Evolutionary conservation across 1,140 invertebrate species (phyloP).

Genomic region (Colletes gigas): DNA sequence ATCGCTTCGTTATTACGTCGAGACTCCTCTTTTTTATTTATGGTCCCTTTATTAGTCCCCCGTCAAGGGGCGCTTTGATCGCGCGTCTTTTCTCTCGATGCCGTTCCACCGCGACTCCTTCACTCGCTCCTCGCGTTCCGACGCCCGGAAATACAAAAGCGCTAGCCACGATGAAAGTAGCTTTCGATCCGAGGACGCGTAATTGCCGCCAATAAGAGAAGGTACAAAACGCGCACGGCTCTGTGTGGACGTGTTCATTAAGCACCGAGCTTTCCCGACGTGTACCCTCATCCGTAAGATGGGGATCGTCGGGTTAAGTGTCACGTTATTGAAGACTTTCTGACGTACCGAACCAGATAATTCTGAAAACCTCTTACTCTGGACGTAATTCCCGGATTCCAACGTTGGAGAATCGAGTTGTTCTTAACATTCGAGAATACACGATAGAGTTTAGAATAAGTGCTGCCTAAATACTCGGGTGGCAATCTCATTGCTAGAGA

Average conservation of each 20-base stretch:
- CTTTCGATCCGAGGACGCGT: conserved; percentile 1
- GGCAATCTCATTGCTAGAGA: too few relatives aligned
- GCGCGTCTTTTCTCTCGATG: conserved; percentile 6
- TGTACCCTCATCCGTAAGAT: too few relatives aligned
- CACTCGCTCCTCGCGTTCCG: background rate
- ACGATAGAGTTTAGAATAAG: too few relatives aligned
- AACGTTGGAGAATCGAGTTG: too few relatives aligned
- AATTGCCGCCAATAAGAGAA: conserved; percentile 24
- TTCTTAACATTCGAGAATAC: too few relatives aligned
- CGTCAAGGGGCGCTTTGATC: conserved; percentile 11
- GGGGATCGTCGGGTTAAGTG: too few relatives aligned
- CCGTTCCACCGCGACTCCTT: conserved; percentile 6
- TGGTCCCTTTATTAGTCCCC: background rate
- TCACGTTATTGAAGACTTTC: too few relatives aligned
- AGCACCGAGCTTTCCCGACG: background rate
- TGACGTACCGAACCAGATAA: too few relatives aligned
- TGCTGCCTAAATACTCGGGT: too few relatives aligned
- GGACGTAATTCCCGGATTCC: too few relatives aligned
- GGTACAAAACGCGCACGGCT: background rate
- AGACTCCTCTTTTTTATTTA: background rate
- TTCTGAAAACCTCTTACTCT: too few relatives aligned
- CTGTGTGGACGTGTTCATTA: conserved; percentile 3
- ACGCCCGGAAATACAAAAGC: conserved; percentile 2
- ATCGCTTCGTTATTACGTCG: conserved; percentile 32
- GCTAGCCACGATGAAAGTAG: conserved; percentile 11